Evolutionary conservation across 2,888 invertebrate species (phyloP).

Genomic region (Branchipolynoe longqiensis): DNA sequence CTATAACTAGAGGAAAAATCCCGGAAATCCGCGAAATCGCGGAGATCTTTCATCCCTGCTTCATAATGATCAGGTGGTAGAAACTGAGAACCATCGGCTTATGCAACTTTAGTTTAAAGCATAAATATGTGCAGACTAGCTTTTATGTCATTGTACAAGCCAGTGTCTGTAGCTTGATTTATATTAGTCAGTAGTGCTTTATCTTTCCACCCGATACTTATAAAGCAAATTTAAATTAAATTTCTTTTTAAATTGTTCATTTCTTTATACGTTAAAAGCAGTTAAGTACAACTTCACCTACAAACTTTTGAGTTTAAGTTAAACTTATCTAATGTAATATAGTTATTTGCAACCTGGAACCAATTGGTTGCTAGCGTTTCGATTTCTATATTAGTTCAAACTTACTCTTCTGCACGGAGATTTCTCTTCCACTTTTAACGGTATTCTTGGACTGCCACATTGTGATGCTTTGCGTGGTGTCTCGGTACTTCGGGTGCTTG

Average conservation of each 20-base stretch:
- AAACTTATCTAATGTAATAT: background rate
- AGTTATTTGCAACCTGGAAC: background rate
- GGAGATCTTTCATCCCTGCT: no score
- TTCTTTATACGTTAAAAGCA: background rate
- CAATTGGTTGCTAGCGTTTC: background rate
- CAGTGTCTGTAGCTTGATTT: no score
- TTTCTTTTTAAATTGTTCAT: background rate
- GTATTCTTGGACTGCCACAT: background rate
- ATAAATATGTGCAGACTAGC: no score
- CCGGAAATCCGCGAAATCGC: no score
- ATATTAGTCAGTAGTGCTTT: no score
- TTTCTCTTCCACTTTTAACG: background rate
- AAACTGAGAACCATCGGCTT: no score
- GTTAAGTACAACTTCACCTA: background rate
- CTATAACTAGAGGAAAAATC: no score
- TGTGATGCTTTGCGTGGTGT: background rate
- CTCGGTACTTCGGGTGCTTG: background rate
- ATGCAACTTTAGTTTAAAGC: no score
- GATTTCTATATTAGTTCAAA: background rate
- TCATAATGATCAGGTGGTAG: no score
- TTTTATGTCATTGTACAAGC: no score
- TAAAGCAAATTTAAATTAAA: background rate
- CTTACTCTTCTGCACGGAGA: slow-evolving; percentile 16
- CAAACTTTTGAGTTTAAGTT: background rate
- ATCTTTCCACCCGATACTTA: no score